Conservation (phyloP, 2,113 vertebrate species). For the Ageneiosus marmoratus region DNA sequence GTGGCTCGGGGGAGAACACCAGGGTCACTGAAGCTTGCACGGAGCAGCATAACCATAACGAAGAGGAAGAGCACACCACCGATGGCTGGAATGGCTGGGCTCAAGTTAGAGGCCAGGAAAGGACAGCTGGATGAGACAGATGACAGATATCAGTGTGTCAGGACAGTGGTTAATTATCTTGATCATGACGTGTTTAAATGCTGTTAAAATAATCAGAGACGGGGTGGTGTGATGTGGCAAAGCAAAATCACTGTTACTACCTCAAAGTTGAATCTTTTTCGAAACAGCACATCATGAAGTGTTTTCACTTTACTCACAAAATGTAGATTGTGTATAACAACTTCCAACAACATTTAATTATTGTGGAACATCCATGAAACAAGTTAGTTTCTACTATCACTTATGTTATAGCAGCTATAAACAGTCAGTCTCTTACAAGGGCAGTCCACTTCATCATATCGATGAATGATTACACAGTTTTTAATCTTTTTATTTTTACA, state of each 20-base stretch:
- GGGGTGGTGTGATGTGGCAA: background rate
- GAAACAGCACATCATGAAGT: background rate
- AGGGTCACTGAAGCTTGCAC: slow-evolving; percentile 93
- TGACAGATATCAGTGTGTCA: background rate
- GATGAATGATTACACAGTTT: too few relatives aligned
- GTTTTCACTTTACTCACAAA: too few relatives aligned
- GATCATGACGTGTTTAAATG: background rate
- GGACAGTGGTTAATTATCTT: background rate
- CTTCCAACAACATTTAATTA: background rate
- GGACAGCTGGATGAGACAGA: slow-evolving; percentile 79
- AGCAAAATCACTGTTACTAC: background rate
- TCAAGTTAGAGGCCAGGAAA: slow-evolving; percentile 86
- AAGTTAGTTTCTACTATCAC: background rate
- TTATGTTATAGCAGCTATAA: background rate
- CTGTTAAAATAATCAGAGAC: background rate
- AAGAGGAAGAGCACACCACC: slow-evolving; percentile 90
- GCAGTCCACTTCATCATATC: too few relatives aligned
- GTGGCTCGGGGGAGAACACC: slow-evolving; percentile 90
- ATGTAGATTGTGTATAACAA: too few relatives aligned
- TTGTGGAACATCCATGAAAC: background rate
- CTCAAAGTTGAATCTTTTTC: background rate
- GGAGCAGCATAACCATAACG: slow-evolving; percentile 89
- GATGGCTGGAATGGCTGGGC: slow-evolving; percentile 85
- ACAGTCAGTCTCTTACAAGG: background rate
- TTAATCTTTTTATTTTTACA: too few relatives aligned